These are phyloP conservation scores for Apaloderma vittatum DNA, from an alignment of 2,113 vertebrate species.

Conservation along the genomic window DNA sequence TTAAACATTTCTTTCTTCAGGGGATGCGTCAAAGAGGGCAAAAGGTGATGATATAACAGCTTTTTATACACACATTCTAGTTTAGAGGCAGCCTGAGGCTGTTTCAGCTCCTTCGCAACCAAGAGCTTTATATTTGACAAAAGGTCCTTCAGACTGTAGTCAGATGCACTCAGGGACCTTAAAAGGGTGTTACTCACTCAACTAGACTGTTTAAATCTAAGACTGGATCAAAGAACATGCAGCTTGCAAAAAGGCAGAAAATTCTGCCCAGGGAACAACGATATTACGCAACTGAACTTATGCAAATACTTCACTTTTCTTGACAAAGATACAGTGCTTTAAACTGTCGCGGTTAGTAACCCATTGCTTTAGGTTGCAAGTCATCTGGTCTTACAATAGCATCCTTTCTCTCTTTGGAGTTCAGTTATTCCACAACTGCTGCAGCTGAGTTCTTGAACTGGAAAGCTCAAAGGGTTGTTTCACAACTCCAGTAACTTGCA, in stretches of 20 bases:
- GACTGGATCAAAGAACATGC: not conserved
- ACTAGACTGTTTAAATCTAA: not conserved
- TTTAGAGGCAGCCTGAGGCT: constrained; percentile 22
- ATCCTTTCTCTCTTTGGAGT: not conserved
- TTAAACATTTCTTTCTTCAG: constrained; percentile 50
- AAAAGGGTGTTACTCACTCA: not conserved
- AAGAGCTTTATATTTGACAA: not conserved
- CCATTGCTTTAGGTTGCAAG: not conserved
- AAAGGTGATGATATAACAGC: constrained; percentile 20
- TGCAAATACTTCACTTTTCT: not conserved
- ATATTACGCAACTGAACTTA: not conserved
- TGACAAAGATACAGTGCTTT: not conserved
- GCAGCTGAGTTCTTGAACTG: not conserved
- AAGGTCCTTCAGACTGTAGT: not conserved
- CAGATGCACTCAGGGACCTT: not conserved
- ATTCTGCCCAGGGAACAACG: not conserved
- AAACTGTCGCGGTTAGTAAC: not conserved
- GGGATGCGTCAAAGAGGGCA: not conserved
- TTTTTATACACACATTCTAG: constrained; percentile 1
- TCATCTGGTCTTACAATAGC: not conserved
- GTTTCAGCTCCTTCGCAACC: constrained; percentile 19
- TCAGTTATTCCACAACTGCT: not conserved
- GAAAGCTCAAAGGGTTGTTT: not conserved
- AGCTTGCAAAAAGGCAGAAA: not conserved
- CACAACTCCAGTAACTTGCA: not conserved